Conservation (phyloP, 2,888 invertebrate species). For the Sesia apiformis region DNA sequence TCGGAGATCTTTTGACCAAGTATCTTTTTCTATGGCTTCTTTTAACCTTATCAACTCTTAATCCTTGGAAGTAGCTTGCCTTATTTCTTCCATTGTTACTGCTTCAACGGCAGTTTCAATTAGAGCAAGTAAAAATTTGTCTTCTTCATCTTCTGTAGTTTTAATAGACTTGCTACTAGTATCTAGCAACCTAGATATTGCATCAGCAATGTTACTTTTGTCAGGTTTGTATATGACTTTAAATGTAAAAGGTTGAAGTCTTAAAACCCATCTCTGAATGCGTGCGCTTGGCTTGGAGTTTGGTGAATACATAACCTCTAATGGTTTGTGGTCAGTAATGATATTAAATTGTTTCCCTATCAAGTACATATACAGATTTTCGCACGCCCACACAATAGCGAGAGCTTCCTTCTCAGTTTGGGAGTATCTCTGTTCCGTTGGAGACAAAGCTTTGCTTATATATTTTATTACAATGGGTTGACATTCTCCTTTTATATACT, state of each 20-base stretch:
- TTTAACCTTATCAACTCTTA: neutral
- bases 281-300: constrained; percentile 3
- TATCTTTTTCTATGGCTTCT: constrained; percentile 2
- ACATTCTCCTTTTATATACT: neutral
- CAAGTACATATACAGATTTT: neutral
- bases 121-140: neutral
- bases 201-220: constrained; percentile 6
- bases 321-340: constrained; percentile 3
- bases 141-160: neutral
- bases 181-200: constrained; percentile 1
- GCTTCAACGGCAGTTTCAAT: neutral
- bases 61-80: constrained; percentile 1
- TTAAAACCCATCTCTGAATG: constrained; percentile 4
- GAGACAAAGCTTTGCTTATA: neutral
- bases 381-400: neutral
- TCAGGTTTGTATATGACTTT: constrained; percentile 6
- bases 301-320: constrained; percentile 1
- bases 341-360: constrained; percentile 1
- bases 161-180: neutral
- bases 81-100: constrained; percentile 1
- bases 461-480: neutral
- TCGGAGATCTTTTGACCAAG: constrained; percentile 3
- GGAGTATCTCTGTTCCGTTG: neutral
- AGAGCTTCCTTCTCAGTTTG: neutral
- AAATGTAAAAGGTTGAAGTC: constrained; percentile 5